Evolutionary conservation across 2,888 invertebrate species (phyloP), one percentile per base, ranked within the genome.

Genomic region (Tetranychus truncatus): DNA sequence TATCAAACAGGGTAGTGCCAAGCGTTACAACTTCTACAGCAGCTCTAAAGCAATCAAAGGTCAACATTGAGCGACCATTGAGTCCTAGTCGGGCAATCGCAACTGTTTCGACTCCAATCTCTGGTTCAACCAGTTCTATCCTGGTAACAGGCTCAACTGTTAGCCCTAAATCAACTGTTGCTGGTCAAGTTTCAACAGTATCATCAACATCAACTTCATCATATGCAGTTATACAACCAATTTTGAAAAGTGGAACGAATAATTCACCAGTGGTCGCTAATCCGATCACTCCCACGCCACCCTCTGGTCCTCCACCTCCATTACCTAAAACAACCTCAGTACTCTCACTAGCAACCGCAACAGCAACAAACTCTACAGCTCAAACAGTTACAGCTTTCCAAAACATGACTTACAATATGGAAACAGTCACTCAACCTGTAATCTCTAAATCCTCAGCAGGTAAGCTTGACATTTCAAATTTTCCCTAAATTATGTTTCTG

Each of bases 1-100:
- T 34, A 5, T 34, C 34, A 34, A 34, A 34, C 34, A 34, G 34
- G 34, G 34, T 34, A 34, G 34, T 34, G 34, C 34, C 34, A 34
- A 34, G 34, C 34, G 5, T 34, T 34, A 4, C 34, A 55, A 77
- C 79, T 74, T 76, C 76, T 21, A 73, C 75, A 8, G 77, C 78
- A n/a, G 76, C 79, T 66, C 77, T 79, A 6, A 78, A 76, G 75
- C 79, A 77, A 21, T 78, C 79, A 34, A 76, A 78, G 15, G 77
- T 73, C 1, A 73, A 75, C 44, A 76, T 79, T 46, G 79, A 78
- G 18, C 76, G 78, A 73, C 76, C 78, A 72, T 75, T 78, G 66
- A 77, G 76, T 73, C 76, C 78, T 6, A 78, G 76, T 74, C 75
- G 74, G 66, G 75, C 77, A 71, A 72, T 75, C 75, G 75, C 76